These are phyloP conservation scores for Chlorocebus sabaeus DNA, from an alignment of 2,113 vertebrate genomes.

Conservation along the genomic window DNA sequence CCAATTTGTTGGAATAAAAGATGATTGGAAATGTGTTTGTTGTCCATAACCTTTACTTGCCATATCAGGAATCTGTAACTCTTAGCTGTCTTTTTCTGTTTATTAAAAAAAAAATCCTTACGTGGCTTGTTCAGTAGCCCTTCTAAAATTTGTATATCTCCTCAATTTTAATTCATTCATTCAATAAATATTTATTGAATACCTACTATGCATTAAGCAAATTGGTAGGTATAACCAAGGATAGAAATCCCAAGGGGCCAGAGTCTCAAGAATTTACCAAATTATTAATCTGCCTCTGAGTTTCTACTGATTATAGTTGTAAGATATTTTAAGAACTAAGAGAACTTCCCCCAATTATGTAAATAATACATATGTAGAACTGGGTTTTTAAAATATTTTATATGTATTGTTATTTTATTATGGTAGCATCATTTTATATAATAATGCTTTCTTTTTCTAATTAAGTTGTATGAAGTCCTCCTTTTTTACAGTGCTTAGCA, in stretches of 20 bases:
- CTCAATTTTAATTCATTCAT: not conserved
- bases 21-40: slow-evolving; percentile 6
- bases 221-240: not conserved
- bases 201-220: not conserved
- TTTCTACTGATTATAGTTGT: slow-evolving; percentile 3
- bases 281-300: not conserved
- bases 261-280: not conserved
- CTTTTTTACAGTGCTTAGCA: not conserved
- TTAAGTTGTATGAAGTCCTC: not conserved
- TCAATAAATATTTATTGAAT: slow-evolving; percentile 9
- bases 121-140: not conserved
- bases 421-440: not conserved
- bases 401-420: not conserved
- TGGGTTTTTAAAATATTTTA: not conserved
- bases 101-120: slow-evolving; percentile 40
- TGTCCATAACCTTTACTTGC: slow-evolving; percentile 32
- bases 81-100: not conserved
- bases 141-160: slow-evolving; percentile 21
- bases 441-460: not conserved
- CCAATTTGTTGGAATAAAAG: slow-evolving; percentile 35
- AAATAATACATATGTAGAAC: not conserved
- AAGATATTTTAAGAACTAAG: not conserved
- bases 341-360: not conserved
- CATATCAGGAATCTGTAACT: slow-evolving; percentile 18
- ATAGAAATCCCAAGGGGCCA: not conserved